Base-by-base conservation (phyloP, 2,888 invertebrate species). In the Drosophila trichaetosa region DNA sequence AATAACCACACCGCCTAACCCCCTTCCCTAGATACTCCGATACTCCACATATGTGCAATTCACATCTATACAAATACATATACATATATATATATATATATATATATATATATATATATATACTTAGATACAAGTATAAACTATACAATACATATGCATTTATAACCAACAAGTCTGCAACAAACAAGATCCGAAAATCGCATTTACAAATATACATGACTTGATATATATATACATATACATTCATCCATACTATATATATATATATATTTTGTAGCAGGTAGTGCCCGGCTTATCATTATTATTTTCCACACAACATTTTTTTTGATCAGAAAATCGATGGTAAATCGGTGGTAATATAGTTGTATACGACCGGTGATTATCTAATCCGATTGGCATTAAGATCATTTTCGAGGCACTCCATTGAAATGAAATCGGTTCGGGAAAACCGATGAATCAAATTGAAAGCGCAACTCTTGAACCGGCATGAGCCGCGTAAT, bases 161-260 rank as follows among this genome's bases (percentile, higher is more conserved):
- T 60, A 62, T 60, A 83, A 71, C 74, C 78, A 80, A 83, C 73
- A 85, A 86, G 88, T 86, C 80, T 88, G 88, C 73, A 73, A 53
- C 46, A 46, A 34, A 59, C 48, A 24, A 59, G 52, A 42, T 49
- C 48, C 48, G 38, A 38, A 61, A 56, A 63, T 34, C 31, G 61
- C 52, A 58, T 75, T 67, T 63, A 77, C 56, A 69, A 40, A 53
- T 33, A 46, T 60, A 54, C 56, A 46, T 27, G 57, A 73, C 69
- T 64, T 67, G 52, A 80, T 59, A 56, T 36, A 33, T 33, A 33
- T 33, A 66, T 40, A 58, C 21, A 49, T 48, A 69, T 56, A 69
- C 36, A 69, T 34, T 56, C 36, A 69, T 29, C 52, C 31, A 59
- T 38, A 75, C 24, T 38, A 61, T 33, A 69, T 64, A 70, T 53